Conservation (phyloP, 2,113 vertebrate genomes). For the Actinemys pallida region DNA sequence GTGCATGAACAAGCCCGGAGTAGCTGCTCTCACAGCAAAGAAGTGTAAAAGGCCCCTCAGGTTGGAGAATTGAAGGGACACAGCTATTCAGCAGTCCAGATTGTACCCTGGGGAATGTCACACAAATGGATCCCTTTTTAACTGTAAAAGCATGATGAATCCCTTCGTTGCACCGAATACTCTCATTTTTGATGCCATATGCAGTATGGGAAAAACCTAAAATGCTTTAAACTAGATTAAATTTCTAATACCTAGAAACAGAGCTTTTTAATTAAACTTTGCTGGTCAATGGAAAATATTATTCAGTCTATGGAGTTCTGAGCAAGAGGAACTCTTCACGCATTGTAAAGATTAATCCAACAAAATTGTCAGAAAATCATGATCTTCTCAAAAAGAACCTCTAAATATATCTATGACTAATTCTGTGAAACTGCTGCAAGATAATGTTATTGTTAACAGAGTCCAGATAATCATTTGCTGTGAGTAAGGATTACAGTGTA, state of each 20-base stretch:
- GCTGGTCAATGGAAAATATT: neutral
- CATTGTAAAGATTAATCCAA: neutral
- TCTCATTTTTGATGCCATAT: neutral
- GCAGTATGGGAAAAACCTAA: fast-evolving
- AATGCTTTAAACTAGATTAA: neutral
- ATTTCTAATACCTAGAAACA: neutral
- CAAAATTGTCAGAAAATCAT: neutral
- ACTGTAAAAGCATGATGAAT: neutral
- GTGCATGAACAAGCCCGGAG: neutral
- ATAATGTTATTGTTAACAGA: neutral
- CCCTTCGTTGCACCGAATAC: neutral
- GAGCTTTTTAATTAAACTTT: neutral
- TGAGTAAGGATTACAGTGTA: neutral
- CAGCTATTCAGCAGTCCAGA: neutral
- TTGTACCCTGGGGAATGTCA: neutral
- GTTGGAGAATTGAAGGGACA: neutral
- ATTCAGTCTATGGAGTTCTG: neutral
- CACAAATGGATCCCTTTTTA: neutral
- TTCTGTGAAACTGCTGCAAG: neutral
- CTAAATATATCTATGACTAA: neutral
- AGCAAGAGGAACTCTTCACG: neutral
- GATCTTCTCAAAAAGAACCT: neutral
- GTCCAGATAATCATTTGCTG: neutral
- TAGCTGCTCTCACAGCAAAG: neutral
- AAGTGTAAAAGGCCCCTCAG: neutral